Conservation (phyloP, 2,797 vertebrate genomes). For the Pangasius mekongensis region DNA sequence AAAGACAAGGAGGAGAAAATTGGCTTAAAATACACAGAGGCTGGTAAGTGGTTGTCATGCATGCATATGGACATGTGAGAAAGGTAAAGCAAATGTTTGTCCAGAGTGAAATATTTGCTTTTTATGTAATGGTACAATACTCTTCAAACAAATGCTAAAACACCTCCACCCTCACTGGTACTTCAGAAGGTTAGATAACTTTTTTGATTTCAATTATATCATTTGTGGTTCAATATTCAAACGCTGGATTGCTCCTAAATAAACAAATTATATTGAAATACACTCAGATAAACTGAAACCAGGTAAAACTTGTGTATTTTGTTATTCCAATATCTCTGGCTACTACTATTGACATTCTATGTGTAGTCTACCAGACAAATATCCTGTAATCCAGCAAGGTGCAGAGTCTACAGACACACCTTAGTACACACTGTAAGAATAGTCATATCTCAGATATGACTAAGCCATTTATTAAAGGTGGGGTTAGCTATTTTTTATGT, state of each 20-base stretch:
- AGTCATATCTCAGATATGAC: conserved; percentile 36
- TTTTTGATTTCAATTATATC: not conserved
- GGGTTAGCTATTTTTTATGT: not conserved
- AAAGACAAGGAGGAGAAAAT: conserved; percentile 88
- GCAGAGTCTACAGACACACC: conserved; percentile 45
- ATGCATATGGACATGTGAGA: conserved; percentile 5
- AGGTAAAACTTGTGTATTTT: not conserved
- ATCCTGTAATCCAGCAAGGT: conserved; percentile 46
- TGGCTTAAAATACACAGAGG: conserved; percentile 96
- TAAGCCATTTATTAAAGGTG: conserved; percentile 31
- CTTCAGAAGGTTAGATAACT: not conserved
- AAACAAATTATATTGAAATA: not conserved
- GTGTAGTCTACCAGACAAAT: conserved; percentile 3
- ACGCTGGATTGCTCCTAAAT: not conserved
- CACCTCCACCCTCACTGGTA: conserved; percentile 62
- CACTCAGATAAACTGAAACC: not conserved
- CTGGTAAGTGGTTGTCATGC: conserved; percentile 76
- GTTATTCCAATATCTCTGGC: not conserved
- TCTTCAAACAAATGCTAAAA: conserved; percentile 57
- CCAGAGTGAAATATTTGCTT: conserved; percentile 52
- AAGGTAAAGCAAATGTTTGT: conserved; percentile 58
- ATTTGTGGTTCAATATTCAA: not conserved
- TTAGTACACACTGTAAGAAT: conserved; percentile 38
- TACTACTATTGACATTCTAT: not conserved
- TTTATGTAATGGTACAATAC: conserved; percentile 35